Percentiles rank a stretch among this genome's conserved stretches.
Conservation (phyloP, 1,140 invertebrate genomes). For the Trichonephila clavata region DNA sequence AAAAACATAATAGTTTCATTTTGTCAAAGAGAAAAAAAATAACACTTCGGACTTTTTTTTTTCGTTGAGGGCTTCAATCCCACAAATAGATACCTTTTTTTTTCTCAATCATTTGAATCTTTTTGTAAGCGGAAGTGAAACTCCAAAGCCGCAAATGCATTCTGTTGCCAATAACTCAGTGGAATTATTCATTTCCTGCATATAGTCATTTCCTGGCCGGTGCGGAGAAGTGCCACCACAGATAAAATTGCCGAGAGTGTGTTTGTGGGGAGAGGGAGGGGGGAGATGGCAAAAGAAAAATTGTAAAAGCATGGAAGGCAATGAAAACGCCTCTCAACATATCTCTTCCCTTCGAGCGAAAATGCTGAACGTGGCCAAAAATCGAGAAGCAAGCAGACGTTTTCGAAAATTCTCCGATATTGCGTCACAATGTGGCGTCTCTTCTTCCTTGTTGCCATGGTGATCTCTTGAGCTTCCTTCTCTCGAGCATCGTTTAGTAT, state of each 20-base stretch:
- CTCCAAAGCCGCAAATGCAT: neutral
- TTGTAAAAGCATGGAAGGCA: neutral
- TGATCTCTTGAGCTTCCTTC: conserved; percentile 52
- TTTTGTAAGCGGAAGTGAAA: neutral
- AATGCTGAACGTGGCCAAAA: conserved; percentile 44
- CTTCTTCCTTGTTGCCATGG: conserved; percentile 58
- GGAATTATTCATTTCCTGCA: conserved; percentile 47
- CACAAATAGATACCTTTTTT: neutral
- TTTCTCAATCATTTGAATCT: neutral
- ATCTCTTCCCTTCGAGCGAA: neutral
- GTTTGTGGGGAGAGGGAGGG: no score
- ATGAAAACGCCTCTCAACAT: conserved; percentile 37
- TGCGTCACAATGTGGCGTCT: conserved; percentile 69
- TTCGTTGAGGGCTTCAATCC: no score
- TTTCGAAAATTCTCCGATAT: conserved; percentile 65
- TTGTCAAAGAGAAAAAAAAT: no score
- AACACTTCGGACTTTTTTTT: no score
- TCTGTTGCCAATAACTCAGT: conserved; percentile 34
- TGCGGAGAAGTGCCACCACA: conserved; percentile 24
- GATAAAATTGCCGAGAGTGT: conserved; percentile 1
- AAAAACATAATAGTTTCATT: no score
- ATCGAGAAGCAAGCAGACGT: conserved; percentile 17
- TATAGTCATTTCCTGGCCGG: conserved; percentile 31
- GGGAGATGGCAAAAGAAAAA: conserved; percentile 2
- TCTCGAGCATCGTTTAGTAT: conserved; percentile 66